Base-by-base conservation (phyloP, 2,888 invertebrate genomes). In the Eilema griseolum region DNA sequence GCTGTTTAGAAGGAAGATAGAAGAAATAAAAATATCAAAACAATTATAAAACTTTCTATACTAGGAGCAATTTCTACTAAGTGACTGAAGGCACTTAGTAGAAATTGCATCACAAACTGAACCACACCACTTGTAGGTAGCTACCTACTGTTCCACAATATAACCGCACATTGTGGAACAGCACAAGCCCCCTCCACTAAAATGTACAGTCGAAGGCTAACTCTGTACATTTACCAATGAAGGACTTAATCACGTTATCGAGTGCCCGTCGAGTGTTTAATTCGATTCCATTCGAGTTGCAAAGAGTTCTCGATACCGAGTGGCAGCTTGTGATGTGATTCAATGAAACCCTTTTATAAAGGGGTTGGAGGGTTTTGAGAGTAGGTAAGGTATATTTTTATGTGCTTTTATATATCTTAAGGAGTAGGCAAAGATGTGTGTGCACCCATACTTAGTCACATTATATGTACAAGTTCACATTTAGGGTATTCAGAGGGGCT, bases 201-300 rank as follows among this genome's bases (percentile, higher is more conserved):
- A n/a, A 60, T 60, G 24, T 60, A 24, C 67, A 67, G 24, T 46
- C 37, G 20, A n/a, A 46, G 59, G 14, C 41, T 59, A 59, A 66
- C 59, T 59, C 66, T 59, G 59, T 37, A 20, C 33, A 67, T 67
- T 67, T 67, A 57, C 76, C 76, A 71, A 85, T 85, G 82, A 84
- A 87, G 87, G 72, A 72, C 73, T 72, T 88, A 88, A 89, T 83
- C 75, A 81, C 80, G 79, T 84, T 86, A 89, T 87, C 85, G 84
- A 84, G 84, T 81, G 64, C 77, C 71, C 33, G 56, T 74, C 69
- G 76, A 88, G 89, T 85, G 76, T 77, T 83, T 89, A 89, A 89
- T 89, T 85, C 79, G 83, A 84, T 86, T 83, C 78, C 75, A 73
- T 74, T 74, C 77, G 66, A 75, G 72, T 81, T 71, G 76, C 73